Conservation (phyloP, 2,113 vertebrate species). For the Rhabdomys dilectus region DNA sequence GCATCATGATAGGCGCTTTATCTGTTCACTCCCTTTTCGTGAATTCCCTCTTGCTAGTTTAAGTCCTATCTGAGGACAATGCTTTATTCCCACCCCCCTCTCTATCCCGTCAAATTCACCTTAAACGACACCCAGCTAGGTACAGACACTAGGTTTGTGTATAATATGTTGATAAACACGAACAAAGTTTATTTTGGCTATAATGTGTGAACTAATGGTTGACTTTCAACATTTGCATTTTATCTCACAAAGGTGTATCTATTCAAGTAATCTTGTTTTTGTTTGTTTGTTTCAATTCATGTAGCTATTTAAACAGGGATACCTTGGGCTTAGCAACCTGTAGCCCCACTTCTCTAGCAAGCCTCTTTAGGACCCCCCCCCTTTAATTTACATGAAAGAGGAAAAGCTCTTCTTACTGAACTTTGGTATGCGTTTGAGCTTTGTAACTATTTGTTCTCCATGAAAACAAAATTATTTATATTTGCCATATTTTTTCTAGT, state of each 20-base stretch:
- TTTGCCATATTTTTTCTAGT: conserved; percentile 93
- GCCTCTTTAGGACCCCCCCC: conserved; percentile 67
- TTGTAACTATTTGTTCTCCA: conserved; percentile 93
- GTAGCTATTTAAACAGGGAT: conserved; percentile 92
- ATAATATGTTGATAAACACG: conserved; percentile 97
- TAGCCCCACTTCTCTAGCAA: conserved; percentile 81
- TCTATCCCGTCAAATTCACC: conserved; percentile 66
- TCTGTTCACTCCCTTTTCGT: background rate
- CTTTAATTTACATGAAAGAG: conserved; percentile 85
- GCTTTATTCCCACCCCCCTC: conserved; percentile 80
- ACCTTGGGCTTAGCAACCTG: conserved; percentile 81
- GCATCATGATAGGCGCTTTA: background rate
- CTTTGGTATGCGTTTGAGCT: conserved; percentile 87
- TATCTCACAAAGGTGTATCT: conserved; percentile 93
- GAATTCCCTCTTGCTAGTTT: conserved; percentile 62
- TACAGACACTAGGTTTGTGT: conserved; percentile 91
- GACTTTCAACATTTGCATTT: conserved; percentile 92
- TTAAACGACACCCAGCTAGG: conserved; percentile 81
- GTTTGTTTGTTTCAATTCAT: conserved; percentile 90
- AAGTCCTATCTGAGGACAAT: conserved; percentile 60
- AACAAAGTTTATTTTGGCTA: conserved; percentile 97
- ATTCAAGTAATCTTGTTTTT: conserved; percentile 92
- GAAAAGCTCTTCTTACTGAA: conserved; percentile 87
- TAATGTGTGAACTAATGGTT: conserved; percentile 93
- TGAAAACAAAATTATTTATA: conserved; percentile 93